Evolutionary conservation across 2,888 invertebrate species (phyloP).

Genomic region (Sussaba pulchella): DNA sequence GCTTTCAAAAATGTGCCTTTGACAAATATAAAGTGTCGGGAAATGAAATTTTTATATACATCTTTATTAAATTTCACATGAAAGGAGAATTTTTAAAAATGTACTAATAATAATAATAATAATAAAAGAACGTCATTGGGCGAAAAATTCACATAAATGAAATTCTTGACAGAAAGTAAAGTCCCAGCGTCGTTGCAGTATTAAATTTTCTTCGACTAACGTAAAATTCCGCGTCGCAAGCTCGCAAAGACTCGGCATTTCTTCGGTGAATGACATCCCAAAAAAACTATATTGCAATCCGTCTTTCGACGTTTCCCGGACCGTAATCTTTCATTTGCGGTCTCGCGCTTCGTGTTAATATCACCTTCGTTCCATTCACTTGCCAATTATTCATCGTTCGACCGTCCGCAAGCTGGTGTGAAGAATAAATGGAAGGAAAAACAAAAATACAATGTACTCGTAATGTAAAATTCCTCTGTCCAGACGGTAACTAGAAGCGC

Average conservation of each 20-base stretch:
- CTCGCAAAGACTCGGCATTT: background rate
- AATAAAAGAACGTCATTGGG: no score
- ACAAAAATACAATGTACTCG: no score
- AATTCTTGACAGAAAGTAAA: background rate
- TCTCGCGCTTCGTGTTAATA: background rate
- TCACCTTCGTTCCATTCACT: no score
- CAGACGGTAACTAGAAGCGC: constrained; percentile 7
- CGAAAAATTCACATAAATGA: background rate
- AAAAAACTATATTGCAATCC: background rate
- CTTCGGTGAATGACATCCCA: background rate
- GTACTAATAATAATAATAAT: no score
- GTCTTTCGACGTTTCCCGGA: background rate
- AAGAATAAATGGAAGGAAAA: background rate
- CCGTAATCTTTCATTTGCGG: background rate
- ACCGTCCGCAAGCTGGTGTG: background rate
- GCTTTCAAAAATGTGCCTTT: background rate
- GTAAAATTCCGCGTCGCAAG: background rate
- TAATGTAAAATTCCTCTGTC: constrained; percentile 20
- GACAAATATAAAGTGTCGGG: background rate
- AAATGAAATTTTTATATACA: background rate
- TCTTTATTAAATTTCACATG: background rate
- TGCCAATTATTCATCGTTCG: background rate
- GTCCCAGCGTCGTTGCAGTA: background rate
- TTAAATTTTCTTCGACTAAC: background rate
- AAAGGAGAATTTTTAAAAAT: background rate